phyloP scores from a whole-genome alignment of 2,113 vertebrate species.

The Lepus europaeus region DNA sequence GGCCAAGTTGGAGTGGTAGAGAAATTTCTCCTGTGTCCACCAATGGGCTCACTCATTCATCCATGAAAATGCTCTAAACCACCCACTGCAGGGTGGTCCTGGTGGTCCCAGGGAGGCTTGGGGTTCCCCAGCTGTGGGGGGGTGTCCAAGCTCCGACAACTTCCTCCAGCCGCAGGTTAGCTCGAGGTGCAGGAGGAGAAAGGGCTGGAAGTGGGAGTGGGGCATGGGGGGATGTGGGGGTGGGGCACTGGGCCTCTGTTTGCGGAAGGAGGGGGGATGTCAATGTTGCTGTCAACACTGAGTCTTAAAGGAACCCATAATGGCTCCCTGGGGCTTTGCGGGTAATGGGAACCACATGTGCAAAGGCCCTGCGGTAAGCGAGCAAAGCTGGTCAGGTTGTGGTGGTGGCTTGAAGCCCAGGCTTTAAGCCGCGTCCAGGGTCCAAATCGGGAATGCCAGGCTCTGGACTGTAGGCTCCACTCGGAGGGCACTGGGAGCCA shows the following conservation, averaged over 20 bases:
- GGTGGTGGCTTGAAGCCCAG: neutral
- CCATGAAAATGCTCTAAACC: neutral
- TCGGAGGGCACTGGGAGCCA: neutral
- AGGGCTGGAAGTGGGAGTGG: neutral
- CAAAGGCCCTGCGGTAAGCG: neutral
- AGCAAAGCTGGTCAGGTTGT: neutral
- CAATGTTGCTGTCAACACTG: accelerated
- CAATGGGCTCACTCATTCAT: neutral
- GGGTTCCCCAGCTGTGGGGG: neutral
- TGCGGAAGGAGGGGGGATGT: neutral
- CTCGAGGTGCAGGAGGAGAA: neutral
- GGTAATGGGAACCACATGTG: neutral
- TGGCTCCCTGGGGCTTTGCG: no score
- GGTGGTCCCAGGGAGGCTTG: neutral
- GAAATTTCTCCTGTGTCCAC: neutral
- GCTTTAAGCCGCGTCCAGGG: neutral
- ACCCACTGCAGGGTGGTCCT: neutral
- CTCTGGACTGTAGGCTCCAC: neutral
- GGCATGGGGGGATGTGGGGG: no score
- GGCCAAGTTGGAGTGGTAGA: neutral
- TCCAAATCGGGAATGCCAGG: no score
- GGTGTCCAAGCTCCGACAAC: neutral
- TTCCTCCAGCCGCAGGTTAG: neutral
- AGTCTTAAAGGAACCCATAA: neutral
- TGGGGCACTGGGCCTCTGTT: neutral